Evolutionary conservation across 2,888 invertebrate genomes (phyloP), one percentile per base, ranked within the genome.

Genomic region (Lasioglossum morio): DNA sequence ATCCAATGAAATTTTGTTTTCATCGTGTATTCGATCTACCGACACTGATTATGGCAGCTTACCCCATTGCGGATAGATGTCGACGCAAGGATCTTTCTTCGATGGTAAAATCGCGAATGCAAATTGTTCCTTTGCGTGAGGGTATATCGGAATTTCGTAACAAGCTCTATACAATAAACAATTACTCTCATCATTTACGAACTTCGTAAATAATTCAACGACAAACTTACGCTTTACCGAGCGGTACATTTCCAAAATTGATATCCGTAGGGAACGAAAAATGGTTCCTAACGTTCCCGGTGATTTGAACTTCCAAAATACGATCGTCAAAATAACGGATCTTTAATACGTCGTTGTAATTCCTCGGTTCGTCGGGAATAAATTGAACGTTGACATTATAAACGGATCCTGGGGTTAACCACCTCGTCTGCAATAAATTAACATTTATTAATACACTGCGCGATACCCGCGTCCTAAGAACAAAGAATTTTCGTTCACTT

Each of bases 51-150:
- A 57, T 27, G 16, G 8, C 19, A n/a, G 7, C 83, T 46, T 78
- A 86, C 86, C 87, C 72, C 75, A 79, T 23, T 77, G 82, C 27
- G 87, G 87, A 79, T 82, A 87, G 60, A 87, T 70, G 63, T 86
- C 87, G 43, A 87, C 57, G 30, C 77, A 87, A 0, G 87, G 69
- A 19, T 76, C 72, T n/a, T 66, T 78, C 23, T 75, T 80, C 14
- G 66, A 57, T 30, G 76, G 66, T 63, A 76, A 30, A 63, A 87
- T 57, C 0, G 75, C 75, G 34, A 86, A 87, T 30, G 82, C 80
- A 23, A 87, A 72, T 57, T 80, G 37, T 48, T 72, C 76, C 5
- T 86, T 74, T 4, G 75, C 14, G 4, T 69, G n/a, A 19, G 86
- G n/a, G 19, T 43, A 43, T 57, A 87, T 86, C 19, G 86, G 85